Percentiles rank a stretch among this genome's conserved stretches.
Evolutionary conservation across 1,140 invertebrate species (phyloP).

Genomic region (Eumaeus atala): DNA sequence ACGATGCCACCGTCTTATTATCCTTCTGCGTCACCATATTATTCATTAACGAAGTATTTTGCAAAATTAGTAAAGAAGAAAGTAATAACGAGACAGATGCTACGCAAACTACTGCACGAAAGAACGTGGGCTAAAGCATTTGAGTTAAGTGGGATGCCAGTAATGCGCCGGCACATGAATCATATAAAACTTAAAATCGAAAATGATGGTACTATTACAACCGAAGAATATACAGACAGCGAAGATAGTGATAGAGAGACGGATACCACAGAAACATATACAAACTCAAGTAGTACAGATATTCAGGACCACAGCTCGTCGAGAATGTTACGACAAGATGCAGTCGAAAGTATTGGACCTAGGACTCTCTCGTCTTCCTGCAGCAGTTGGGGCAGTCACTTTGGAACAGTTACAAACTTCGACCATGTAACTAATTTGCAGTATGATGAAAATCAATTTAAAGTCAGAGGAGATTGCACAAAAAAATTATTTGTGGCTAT

Average conservation of each 20-base stretch:
- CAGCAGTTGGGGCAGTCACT: constrained; percentile 75
- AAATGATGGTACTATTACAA: constrained; percentile 70
- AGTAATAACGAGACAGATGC: constrained; percentile 79
- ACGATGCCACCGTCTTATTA: constrained; percentile 78
- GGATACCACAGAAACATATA: constrained; percentile 49
- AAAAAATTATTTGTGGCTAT: constrained; percentile 50
- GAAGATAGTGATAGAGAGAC: constrained; percentile 59
- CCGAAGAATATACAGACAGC: constrained; percentile 66
- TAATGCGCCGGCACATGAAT: constrained; percentile 74
- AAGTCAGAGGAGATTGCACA: constrained; percentile 55
- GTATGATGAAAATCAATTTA: constrained; percentile 32
- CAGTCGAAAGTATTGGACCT: constrained; percentile 65
- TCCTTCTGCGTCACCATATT: constrained; percentile 80
- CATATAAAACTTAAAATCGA: constrained; percentile 73
- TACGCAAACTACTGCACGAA: constrained; percentile 80
- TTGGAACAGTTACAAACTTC: constrained; percentile 79
- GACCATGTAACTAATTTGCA: constrained; percentile 57
- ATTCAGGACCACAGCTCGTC: constrained; percentile 44
- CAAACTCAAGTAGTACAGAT: constrained; percentile 53
- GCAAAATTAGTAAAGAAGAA: constrained; percentile 82
- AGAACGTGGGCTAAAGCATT: constrained; percentile 67
- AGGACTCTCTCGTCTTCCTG: constrained; percentile 56
- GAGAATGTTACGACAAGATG: constrained; percentile 76
- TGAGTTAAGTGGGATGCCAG: constrained; percentile 68
- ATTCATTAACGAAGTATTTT: constrained; percentile 83